Evolutionary conservation across 2,888 invertebrate genomes (phyloP).

Genomic region (Xylocampa areola): DNA sequence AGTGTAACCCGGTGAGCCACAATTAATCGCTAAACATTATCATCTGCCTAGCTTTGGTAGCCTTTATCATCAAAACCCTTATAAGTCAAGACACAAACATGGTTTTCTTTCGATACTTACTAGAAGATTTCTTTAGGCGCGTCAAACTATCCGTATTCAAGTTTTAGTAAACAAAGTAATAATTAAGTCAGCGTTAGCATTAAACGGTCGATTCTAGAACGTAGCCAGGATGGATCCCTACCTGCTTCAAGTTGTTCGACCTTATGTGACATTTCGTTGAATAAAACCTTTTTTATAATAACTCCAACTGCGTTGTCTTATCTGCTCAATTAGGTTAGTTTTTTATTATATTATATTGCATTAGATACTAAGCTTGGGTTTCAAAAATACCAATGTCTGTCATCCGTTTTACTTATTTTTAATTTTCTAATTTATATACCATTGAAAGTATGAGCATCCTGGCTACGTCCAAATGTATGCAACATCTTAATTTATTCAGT

Average conservation of each 20-base stretch:
- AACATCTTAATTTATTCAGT: conserved; percentile 54
- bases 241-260: too few relatives aligned
- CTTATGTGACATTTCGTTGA: too few relatives aligned
- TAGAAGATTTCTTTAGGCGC: conserved; percentile 32
- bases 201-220: conserved; percentile 31
- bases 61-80: background rate
- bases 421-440: too few relatives aligned
- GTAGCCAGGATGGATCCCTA: conserved; percentile 39
- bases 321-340: too few relatives aligned
- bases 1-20: too few relatives aligned
- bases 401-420: too few relatives aligned
- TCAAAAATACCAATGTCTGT: too few relatives aligned
- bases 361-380: too few relatives aligned
- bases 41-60: background rate
- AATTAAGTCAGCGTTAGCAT: conserved; percentile 52
- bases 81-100: background rate
- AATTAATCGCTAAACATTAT: background rate
- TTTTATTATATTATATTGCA: too few relatives aligned
- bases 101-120: conserved; percentile 5
- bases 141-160: conserved; percentile 15
- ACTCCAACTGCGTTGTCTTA: too few relatives aligned
- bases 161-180: conserved; percentile 33
- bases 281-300: too few relatives aligned
- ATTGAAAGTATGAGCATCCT: too few relatives aligned
- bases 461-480: conserved; percentile 25